Evolutionary conservation across 1,140 invertebrate species (phyloP), one percentile per base, ranked within the genome.

Genomic region (Polypedilum vanderplanki): DNA sequence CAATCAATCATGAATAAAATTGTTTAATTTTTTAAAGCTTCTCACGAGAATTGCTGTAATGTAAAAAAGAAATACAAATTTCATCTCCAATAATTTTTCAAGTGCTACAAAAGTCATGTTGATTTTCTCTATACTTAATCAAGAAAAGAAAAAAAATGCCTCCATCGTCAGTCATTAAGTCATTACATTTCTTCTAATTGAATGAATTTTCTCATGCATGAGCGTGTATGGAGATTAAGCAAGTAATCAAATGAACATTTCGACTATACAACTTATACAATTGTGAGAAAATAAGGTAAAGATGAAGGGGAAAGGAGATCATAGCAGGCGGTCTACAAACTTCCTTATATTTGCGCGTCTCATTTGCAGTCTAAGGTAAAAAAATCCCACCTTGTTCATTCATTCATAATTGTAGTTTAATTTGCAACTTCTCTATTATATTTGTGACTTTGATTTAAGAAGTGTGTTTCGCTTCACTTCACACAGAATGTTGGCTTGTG

Each of bases 101-200:
- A 70, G 65, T 70, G 65, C 18, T 70, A 33, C 24, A 33, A 33
- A 33, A 33, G 24, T 70, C 65, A 70, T 70, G 65, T 70, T 70
- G 65, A 17, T 67, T 70, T 18, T 18, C 17, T 22, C 8, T n/a
- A 8, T 57, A 57, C 46, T 70, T 70, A 70, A 67, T 67, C 64
- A 67, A n/a, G n/a, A n/a, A n/a, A n/a, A 33, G 24, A 3, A 1
- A 22, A 67, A 67, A 8, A 17, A 20, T 18, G 65, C 65, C 65
- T 18, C 7, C 18, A 70, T 70, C 24, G 24, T 33, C 5, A 33
- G 24, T 33, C 5, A 33, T 33, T 33, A 33, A 33, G 24, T 33
- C 65, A 70, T 70, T 70, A 70, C 3, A 22, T 70, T 18, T 70
- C 65, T 70, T 70, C 65, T 70, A 70, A 70, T 70, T 70, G 65